phyloP scores from a whole-genome alignment of 1,140 invertebrate genomes.

The Cryptotermes secundus region DNA sequence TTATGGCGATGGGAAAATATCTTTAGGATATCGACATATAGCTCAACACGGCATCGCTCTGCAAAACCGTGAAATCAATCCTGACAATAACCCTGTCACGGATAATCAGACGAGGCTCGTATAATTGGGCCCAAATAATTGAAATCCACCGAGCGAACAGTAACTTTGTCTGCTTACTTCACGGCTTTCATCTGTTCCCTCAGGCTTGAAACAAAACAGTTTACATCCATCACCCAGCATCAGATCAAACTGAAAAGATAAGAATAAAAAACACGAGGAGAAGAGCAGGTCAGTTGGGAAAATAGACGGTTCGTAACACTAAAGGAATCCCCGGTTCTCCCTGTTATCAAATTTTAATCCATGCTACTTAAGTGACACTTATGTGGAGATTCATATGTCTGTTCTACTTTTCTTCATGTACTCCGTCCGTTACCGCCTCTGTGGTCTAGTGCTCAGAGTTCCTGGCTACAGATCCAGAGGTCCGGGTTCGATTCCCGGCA shows the following conservation, averaged over 20 bases:
- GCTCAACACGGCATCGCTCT: neutral
- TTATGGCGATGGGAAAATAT: too few relatives aligned
- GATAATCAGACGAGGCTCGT: neutral
- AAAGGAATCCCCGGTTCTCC: too few relatives aligned
- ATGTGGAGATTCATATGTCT: too few relatives aligned
- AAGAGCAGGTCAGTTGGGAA: neutral
- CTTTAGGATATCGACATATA: too few relatives aligned
- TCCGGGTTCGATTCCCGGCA: too few relatives aligned
- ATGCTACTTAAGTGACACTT: too few relatives aligned
- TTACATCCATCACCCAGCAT: neutral
- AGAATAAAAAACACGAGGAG: neutral
- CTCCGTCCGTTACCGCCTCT: too few relatives aligned
- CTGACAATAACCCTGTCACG: neutral
- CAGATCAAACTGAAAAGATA: neutral
- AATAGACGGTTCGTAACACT: too few relatives aligned
- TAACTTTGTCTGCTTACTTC: neutral
- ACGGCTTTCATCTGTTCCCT: conserved; percentile 2
- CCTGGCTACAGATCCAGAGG: too few relatives aligned
- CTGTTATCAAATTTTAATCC: too few relatives aligned
- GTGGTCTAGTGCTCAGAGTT: too few relatives aligned
- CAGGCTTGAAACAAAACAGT: neutral
- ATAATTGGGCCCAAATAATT: conserved; percentile 2
- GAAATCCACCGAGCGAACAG: conserved; percentile 1
- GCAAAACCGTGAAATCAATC: neutral
- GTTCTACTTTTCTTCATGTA: too few relatives aligned